Conservation (phyloP, 1,140 invertebrate species). For the Latrodectus geometricus region DNA sequence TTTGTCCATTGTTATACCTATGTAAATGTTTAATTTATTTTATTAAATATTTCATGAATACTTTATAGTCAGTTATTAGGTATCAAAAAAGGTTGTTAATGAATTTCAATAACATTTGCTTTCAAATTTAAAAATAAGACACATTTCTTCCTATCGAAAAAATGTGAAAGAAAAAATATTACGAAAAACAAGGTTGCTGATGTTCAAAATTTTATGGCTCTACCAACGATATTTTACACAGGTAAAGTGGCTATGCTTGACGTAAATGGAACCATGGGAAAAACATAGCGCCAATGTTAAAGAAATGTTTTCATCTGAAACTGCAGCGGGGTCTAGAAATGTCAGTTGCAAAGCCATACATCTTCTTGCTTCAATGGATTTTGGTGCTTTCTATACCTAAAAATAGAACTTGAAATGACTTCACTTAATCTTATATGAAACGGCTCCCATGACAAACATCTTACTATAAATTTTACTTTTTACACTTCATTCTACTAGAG, state of each 20-base stretch:
- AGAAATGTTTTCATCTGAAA: constrained; percentile 22
- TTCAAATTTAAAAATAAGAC: too few species aligned
- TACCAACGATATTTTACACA: constrained; percentile 21
- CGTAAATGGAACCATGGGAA: constrained; percentile 30
- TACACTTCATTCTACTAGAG: background rate
- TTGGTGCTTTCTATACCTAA: constrained; percentile 24
- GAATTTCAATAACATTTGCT: too few species aligned
- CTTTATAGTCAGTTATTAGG: too few species aligned
- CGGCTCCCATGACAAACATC: constrained; percentile 24
- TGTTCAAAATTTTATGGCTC: background rate
- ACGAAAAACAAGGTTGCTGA: background rate
- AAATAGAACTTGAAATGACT: constrained; percentile 44
- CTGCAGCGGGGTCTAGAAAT: constrained; percentile 14
- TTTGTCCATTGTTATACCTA: too few species aligned
- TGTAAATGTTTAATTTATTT: too few species aligned
- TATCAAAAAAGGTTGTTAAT: too few species aligned
- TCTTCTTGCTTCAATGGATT: constrained; percentile 30
- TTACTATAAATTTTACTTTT: constrained; percentile 35
- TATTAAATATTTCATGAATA: too few species aligned
- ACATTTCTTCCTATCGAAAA: too few species aligned
- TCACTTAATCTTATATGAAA: constrained; percentile 52
- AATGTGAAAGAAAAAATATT: background rate
- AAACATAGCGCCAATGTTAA: constrained; percentile 15
- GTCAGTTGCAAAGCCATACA: constrained; percentile 23
- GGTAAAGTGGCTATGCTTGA: constrained; percentile 26